Base-by-base conservation (phyloP, 2,797 vertebrate genomes). In the Sebastes minor region DNA sequence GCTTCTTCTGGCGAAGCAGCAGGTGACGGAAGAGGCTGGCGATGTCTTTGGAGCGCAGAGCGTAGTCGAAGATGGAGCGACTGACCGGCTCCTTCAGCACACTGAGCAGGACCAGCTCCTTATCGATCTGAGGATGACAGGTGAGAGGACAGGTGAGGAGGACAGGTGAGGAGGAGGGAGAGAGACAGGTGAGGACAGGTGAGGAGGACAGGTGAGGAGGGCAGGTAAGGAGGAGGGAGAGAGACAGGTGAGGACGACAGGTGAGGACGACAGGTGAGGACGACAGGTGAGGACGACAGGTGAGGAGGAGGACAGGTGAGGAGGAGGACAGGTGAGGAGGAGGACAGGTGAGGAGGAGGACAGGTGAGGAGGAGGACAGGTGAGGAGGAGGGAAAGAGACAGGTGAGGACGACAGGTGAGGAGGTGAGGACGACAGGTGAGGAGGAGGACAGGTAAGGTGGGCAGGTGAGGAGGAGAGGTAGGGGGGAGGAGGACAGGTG, bases 11-110 rank as follows among this genome's bases (percentile, higher is more conserved):
- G 0, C 98, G 96, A 67, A 98, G 94, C 52, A 98, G 96, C 84
- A 99, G 96, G 92, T 99, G 97, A 79, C 98, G 93, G 91, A 99
- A 99, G 81, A 99, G 97, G 90, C 97, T 98, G 33, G 91, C 90
- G 66, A 99, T 99, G 80, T 99, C 98, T 92, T 97, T 99, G 32
- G 98, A 99, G 87, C 98, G 96, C 81, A 99, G 92, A 1, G 97
- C 97, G 84, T 99, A 99, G 94, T 99, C 98, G 78, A 99, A 99
- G 94, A 99, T 99, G 86, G 98, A 98, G 64, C 98, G 98, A 70
- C 96, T 98, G 65, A 99, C 97, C 1, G 98, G 98, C 73, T 98
- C 97, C 92, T 97, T 99, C 74, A 99, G 96, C 38, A 99, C 98
- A 71, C 98, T 99, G 66, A 99, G 94, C 16, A 99, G 95, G 13